Percentiles rank a stretch among this genome's conserved stretches.
Evolutionary conservation across 2,888 invertebrate species (phyloP).

Genomic region (Cryptophagus acutangulus): DNA sequence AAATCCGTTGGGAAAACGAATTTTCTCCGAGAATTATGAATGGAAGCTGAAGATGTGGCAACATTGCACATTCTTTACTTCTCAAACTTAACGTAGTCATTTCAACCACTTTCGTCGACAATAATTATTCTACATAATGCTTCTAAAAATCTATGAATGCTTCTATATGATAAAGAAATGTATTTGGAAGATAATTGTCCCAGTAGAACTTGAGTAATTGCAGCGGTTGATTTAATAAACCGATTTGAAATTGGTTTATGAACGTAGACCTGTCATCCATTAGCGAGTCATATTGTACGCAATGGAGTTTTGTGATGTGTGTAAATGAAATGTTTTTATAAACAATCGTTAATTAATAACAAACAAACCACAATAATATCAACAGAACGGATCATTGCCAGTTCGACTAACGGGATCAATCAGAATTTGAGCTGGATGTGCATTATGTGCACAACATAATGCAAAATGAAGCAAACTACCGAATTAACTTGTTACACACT

Average conservation of each 20-base stretch:
- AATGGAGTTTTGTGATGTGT: conserved; percentile 15
- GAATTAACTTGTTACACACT: conserved; percentile 35
- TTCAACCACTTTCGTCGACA: neutral
- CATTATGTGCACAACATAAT: neutral
- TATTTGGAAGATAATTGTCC: neutral
- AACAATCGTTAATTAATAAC: conserved; percentile 15
- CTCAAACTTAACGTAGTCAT: conserved; percentile 12
- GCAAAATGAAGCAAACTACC: conserved; percentile 30
- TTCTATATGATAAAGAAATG: too few relatives aligned
- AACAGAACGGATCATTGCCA: neutral
- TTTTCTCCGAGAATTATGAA: neutral
- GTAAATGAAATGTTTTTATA: conserved; percentile 23
- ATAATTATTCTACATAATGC: neutral
- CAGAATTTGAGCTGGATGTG: neutral
- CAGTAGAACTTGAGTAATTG: neutral
- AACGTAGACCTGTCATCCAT: neutral
- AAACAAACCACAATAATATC: neutral
- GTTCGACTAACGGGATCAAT: neutral
- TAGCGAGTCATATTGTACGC: conserved; percentile 12
- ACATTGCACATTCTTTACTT: conserved; percentile 19
- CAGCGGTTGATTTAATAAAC: neutral
- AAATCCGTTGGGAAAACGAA: neutral
- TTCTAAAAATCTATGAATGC: neutral
- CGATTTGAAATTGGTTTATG: neutral
- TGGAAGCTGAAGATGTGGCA: conserved; percentile 11